These are phyloP conservation scores for Paracanthobrama guichenoti DNA, from an alignment of 2,113 vertebrate species.

Conservation along the genomic window DNA sequence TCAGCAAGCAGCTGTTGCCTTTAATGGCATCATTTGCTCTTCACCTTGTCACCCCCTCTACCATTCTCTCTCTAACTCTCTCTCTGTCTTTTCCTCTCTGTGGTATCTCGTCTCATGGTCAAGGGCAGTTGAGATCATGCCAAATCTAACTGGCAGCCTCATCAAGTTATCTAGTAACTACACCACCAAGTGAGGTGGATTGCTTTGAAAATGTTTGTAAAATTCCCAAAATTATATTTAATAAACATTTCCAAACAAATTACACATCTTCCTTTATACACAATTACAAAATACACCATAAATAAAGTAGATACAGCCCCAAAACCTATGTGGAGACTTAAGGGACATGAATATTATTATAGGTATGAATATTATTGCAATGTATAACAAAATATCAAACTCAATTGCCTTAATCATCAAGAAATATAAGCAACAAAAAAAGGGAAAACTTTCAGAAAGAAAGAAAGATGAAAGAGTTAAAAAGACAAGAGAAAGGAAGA, in stretches of 20 bases:
- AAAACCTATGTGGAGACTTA: neutral
- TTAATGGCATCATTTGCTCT: slow-evolving; percentile 66
- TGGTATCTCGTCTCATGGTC: slow-evolving; percentile 36
- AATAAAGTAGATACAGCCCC: neutral
- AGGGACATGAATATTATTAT: too few relatives aligned
- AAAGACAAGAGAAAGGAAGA: too few relatives aligned
- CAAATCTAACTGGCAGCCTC: slow-evolving; percentile 41
- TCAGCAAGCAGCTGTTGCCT: slow-evolving; percentile 60
- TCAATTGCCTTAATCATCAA: neutral
- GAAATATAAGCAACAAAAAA: too few relatives aligned
- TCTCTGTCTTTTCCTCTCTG: slow-evolving; percentile 16
- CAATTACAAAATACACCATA: neutral
- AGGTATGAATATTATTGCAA: neutral
- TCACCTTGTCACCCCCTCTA: slow-evolving; percentile 52
- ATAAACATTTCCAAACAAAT: neutral
- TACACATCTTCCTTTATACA: neutral
- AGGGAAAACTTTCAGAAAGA: too few relatives aligned
- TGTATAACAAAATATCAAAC: neutral
- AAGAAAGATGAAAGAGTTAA: too few relatives aligned
- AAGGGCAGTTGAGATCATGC: slow-evolving; percentile 48
- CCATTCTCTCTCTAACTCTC: slow-evolving; percentile 30
- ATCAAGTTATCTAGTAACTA: slow-evolving; percentile 15
- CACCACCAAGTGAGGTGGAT: neutral
- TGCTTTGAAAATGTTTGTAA: neutral
- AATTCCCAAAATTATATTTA: neutral